Base-by-base conservation (phyloP, 2,888 invertebrate genomes). In the Drosophila paramelanica region DNA sequence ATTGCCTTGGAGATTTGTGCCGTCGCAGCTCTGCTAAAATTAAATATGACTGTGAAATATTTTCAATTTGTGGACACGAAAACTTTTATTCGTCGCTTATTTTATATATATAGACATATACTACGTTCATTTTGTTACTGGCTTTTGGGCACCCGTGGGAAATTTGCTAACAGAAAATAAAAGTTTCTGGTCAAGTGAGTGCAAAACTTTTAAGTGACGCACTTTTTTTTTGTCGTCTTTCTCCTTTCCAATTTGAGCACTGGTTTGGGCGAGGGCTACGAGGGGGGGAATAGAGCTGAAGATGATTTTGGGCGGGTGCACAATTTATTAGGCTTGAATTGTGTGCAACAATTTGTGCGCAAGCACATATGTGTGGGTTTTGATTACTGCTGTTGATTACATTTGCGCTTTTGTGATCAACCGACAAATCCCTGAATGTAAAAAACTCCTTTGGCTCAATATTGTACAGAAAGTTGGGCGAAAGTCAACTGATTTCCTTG, bases 141-240 rank as follows among this genome's bases (percentile, higher is more conserved):
- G 43, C 68, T 53, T 68, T 56, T 38, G 64, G 62, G 65, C 50
- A 74, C 85, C 86, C 85, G 73, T 82, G 85, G 85, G 85, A 86
- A 86, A 86, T 86, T 88, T 79, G 77, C 76, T 83, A 86, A 89
- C 86, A 82, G 85, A 89, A 86, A 89, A 86, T 86, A 86, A 85
- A 85, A 86, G 88, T 86, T 85, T 88, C 79, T 86, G 89, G 85
- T 85, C 85, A 85, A 85, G 85, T 89, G 89, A 89, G 86, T 89
- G 85, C 86, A 77, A 86, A 85, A 86, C 83, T 86, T 86, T 86
- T 86, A 86, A 89, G 85, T 86, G 85, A 86, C 89, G 85, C 85
- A 86, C 88, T 86, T 86, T 88, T 77, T 71, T 56, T 36, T 58
- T 67, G 53, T 6, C 33, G 11, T 33, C 39, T 36, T 17, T 55